A percentile compares a stretch with the other conserved stretches of the same genome.
Evolutionary conservation across 35 echinoderm and acorn worm genomes (phyloP).

Genomic region (Heliocidaris erythrogramma): DNA sequence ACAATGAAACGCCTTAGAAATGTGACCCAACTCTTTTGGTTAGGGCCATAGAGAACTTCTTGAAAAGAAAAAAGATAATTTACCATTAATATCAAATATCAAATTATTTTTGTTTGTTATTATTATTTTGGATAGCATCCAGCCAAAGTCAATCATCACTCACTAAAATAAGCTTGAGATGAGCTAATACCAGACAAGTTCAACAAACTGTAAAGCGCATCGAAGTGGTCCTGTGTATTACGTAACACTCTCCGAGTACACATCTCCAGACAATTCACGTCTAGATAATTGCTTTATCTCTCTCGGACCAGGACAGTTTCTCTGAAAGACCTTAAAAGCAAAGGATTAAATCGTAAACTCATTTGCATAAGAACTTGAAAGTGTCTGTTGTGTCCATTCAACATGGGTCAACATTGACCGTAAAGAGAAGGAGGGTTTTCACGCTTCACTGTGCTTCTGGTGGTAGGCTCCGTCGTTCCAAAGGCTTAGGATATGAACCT

Average conservation of each 20-base stretch:
- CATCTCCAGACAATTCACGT: neutral
- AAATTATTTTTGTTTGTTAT: no score
- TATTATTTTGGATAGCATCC: no score
- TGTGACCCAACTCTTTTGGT: no score
- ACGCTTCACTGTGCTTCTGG: neutral
- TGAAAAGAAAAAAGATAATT: no score
- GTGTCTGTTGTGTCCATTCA: neutral
- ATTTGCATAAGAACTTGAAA: constrained; percentile 12
- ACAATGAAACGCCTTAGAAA: no score
- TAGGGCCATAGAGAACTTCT: no score
- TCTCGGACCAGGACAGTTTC: neutral
- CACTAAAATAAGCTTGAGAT: no score
- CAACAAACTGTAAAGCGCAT: neutral
- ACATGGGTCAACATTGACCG: neutral
- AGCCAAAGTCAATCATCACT: no score
- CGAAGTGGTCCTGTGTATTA: neutral
- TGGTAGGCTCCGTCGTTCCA: neutral
- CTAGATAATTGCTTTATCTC: neutral
- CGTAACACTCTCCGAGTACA: neutral
- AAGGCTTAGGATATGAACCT: neutral
- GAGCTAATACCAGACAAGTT: neutral
- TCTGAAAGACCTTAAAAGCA: neutral
- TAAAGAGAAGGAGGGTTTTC: neutral
- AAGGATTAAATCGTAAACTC: neutral
- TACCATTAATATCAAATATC: no score